These are phyloP conservation scores for Saxicola maurus DNA, from an alignment of 2,797 vertebrate genomes.

Conservation along the genomic window DNA sequence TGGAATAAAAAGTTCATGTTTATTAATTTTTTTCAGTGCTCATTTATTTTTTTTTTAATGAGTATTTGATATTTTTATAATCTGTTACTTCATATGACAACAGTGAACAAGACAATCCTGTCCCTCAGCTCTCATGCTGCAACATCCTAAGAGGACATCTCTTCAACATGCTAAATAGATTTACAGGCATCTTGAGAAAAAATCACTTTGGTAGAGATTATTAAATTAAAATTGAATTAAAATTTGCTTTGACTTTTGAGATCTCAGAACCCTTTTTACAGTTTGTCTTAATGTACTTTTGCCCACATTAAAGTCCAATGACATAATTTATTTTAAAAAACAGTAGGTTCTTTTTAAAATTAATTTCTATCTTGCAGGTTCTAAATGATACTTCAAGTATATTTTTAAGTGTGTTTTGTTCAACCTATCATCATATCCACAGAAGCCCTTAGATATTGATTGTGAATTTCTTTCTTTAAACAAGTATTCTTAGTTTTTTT, in stretches of 20 bases:
- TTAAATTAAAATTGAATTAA: not conserved
- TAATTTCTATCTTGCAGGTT: not conserved
- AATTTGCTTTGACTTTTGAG: not conserved
- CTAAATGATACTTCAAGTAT: not conserved
- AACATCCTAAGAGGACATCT: not conserved
- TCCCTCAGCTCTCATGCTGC: not conserved
- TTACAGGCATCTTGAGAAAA: not conserved
- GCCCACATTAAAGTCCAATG: not conserved
- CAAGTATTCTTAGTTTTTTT: not conserved
- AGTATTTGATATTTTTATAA: not conserved
- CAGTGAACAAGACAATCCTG: not conserved
- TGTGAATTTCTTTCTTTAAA: not conserved
- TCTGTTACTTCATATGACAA: not conserved
- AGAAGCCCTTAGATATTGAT: not conserved
- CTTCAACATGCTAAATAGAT: not conserved
- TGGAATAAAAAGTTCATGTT: not conserved
- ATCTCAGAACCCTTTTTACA: not conserved
- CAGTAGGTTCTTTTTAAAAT: fast-evolving
- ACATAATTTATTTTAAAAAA: not conserved
- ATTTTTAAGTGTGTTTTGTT: not conserved
- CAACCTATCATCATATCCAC: not conserved
- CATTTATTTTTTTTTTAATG: not conserved
- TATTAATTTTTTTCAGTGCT: not conserved
- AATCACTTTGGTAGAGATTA: not conserved
- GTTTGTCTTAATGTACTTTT: not conserved